Evolutionary conservation across 2,888 invertebrate species (phyloP).

Genomic region (Epirrhoe tristata): DNA sequence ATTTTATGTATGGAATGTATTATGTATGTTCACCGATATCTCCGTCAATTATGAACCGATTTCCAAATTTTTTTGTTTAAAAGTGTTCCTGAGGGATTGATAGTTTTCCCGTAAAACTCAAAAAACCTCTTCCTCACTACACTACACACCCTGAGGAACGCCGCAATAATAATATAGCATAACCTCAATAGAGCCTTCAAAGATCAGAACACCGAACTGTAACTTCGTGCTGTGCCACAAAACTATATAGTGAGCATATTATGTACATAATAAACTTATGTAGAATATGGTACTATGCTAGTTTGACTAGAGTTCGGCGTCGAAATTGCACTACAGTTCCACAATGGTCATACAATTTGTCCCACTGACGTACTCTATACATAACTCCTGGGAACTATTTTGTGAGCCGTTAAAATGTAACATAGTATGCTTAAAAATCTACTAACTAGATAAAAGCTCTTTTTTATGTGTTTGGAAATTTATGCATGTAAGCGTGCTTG

Average conservation of each 20-base stretch:
- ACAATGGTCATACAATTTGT: conserved; percentile 73
- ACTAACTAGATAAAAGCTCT: conserved; percentile 22
- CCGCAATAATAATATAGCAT: too few species aligned
- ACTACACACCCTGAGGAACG: too few species aligned
- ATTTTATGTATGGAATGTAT: too few species aligned
- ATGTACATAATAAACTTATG: conserved; percentile 1
- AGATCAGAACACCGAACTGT: not conserved
- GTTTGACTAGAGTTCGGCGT: conserved; percentile 50
- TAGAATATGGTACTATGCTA: conserved; percentile 13
- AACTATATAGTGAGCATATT: conserved; percentile 4
- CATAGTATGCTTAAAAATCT: conserved; percentile 47
- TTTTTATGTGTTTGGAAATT: conserved; percentile 26
- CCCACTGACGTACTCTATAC: conserved; percentile 64
- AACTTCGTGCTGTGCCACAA: conserved; percentile 2
- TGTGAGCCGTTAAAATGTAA: conserved; percentile 63
- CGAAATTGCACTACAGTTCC: conserved; percentile 57
- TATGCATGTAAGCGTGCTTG: conserved; percentile 16
- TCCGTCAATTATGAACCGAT: too few species aligned
- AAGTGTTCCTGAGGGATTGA: too few species aligned
- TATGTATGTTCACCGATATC: too few species aligned
- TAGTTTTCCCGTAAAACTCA: too few species aligned
- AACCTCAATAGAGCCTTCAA: not conserved
- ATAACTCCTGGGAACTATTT: conserved; percentile 69
- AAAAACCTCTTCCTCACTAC: too few species aligned
- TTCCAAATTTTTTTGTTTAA: too few species aligned